These are phyloP conservation scores for Gymnosoma rotundatum DNA, from an alignment of 2,888 invertebrate species.

Conservation along the genomic window DNA sequence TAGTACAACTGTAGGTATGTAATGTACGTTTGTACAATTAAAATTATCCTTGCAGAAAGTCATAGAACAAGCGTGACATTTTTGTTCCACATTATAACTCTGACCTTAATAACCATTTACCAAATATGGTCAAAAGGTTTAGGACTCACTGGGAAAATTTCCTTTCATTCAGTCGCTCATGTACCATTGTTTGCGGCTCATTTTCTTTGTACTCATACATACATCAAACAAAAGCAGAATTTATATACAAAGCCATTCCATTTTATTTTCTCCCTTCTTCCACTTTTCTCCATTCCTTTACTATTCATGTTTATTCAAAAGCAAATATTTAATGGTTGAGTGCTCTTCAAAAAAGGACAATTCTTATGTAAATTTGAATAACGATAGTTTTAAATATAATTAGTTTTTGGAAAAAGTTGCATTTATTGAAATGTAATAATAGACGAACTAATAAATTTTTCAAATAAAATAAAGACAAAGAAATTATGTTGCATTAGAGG, in stretches of 20 bases:
- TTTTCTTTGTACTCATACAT: background rate
- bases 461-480: conserved; percentile 2
- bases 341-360: conserved; percentile 36
- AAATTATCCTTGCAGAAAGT: no score
- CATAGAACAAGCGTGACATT: conserved; percentile 41
- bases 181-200: background rate
- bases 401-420: conserved; percentile 28
- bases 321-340: conserved; percentile 35
- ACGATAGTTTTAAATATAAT: conserved; percentile 38
- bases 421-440: conserved; percentile 30
- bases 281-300: background rate
- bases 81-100: conserved; percentile 51
- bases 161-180: background rate
- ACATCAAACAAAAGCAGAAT: conserved; percentile 34
- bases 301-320: conserved; percentile 12
- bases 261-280: background rate
- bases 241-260: conserved; percentile 31
- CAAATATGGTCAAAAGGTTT: conserved; percentile 20
- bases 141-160: conserved; percentile 9
- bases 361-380: conserved; percentile 51
- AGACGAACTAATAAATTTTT: conserved; percentile 27
- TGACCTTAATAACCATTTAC: conserved; percentile 62
- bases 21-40: no score
- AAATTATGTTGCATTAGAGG: background rate
- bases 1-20: no score